Evolutionary conservation across 2,113 vertebrate species (phyloP).

Genomic region (Cyphomyrus discorhynchus): DNA sequence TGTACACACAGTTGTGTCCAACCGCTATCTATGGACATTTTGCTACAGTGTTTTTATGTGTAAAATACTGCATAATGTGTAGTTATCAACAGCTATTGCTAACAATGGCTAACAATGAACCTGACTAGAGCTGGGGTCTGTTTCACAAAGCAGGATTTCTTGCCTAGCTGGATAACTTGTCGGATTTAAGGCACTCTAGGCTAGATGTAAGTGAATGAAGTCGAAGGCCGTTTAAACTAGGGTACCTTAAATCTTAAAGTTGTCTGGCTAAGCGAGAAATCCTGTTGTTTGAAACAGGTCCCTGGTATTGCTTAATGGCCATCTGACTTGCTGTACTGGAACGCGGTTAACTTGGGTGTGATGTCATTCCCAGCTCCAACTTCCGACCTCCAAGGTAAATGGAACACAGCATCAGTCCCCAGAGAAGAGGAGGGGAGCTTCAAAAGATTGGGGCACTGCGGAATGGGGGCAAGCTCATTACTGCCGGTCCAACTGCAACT

Average conservation of each 20-base stretch:
- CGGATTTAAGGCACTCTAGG: neutral
- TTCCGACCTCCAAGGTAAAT: neutral
- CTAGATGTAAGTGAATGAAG: neutral
- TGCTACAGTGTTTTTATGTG: neutral
- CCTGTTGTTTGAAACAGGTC: neutral
- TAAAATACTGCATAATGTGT: neutral
- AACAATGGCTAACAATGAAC: neutral
- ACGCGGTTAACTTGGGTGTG: neutral
- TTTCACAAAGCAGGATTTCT: neutral
- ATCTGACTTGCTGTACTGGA: neutral
- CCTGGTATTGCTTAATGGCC: neutral
- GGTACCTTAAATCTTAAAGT: neutral
- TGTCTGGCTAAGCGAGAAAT: neutral
- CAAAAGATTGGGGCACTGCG: neutral
- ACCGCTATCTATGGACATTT: neutral
- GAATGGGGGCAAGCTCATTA: neutral
- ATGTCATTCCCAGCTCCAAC: neutral
- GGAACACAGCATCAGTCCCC: neutral
- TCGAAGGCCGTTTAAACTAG: neutral
- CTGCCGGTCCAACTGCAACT: neutral
- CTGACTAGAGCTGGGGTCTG: neutral
- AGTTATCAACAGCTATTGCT: neutral
- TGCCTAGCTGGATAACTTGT: neutral
- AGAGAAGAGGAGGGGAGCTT: neutral
- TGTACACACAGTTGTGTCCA: neutral